A percentile compares a stretch with the other conserved stretches of the same genome.
These are phyloP conservation scores for Seira musarum DNA, from an alignment of 2,888 invertebrate species.

Conservation along the genomic window DNA sequence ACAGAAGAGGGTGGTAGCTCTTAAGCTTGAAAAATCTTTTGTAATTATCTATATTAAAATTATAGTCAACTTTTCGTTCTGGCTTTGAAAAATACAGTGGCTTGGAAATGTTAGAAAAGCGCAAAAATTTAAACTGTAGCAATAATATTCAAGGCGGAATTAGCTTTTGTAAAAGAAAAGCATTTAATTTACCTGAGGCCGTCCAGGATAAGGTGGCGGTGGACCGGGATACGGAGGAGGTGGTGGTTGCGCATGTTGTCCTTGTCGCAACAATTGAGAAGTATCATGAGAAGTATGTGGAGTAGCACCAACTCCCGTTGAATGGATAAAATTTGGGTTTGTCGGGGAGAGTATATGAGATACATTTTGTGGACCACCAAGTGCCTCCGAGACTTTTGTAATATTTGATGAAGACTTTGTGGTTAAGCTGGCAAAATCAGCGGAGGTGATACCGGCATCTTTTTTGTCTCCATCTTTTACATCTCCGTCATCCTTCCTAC, in stretches of 20 bases:
- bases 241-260: conserved; percentile 76
- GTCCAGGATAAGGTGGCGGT: conserved; percentile 80
- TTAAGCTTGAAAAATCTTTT: no score
- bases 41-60: no score
- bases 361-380: conserved; percentile 29
- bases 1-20: no score
- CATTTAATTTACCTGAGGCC: conserved; percentile 71
- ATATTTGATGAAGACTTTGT: conserved; percentile 29
- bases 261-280: conserved; percentile 71
- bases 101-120: conserved; percentile 16
- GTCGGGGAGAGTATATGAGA: conserved; percentile 47
- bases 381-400: conserved; percentile 38
- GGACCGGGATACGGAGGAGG: conserved; percentile 82
- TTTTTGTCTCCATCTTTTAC: conserved; percentile 41
- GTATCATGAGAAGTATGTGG: conserved; percentile 70
- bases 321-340: conserved; percentile 69
- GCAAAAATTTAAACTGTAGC: neutral
- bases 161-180: conserved; percentile 18
- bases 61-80: no score
- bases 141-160: neutral
- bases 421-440: conserved; percentile 33
- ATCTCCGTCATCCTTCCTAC: conserved; percentile 59
- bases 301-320: conserved; percentile 70
- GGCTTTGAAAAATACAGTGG: neutral
- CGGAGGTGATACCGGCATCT: conserved; percentile 18